Conservation (phyloP, 2,113 vertebrate species). For the Bubo blakistoni region DNA sequence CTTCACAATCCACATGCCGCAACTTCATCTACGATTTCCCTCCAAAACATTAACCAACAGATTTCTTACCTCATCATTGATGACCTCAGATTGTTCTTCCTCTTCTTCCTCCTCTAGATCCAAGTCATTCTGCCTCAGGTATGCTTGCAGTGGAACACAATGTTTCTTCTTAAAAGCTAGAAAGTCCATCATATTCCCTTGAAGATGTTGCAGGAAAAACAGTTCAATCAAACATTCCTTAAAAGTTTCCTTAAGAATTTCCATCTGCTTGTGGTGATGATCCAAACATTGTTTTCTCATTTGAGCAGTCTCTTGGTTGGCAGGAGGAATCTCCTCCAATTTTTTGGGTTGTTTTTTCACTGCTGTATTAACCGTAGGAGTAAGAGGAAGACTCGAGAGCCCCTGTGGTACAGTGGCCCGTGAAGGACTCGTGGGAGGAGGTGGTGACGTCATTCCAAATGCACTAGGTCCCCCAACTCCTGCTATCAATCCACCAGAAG, state of each 20-base stretch:
- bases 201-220: slow-evolving; percentile 96
- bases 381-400: slow-evolving; percentile 79
- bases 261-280: slow-evolving; percentile 89
- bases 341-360: slow-evolving; percentile 87
- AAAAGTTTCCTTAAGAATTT: slow-evolving; percentile 86
- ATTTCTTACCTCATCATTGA: slow-evolving; percentile 91
- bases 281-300: slow-evolving; percentile 93
- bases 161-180: slow-evolving; percentile 95
- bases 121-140: slow-evolving; percentile 92
- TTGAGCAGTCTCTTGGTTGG: slow-evolving; percentile 88
- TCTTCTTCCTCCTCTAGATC: slow-evolving; percentile 96
- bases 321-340: slow-evolving; percentile 91
- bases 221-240: slow-evolving; percentile 93
- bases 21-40: not conserved
- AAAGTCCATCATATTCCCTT: slow-evolving; percentile 99
- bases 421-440: slow-evolving; percentile 89
- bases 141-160: slow-evolving; percentile 88
- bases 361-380: slow-evolving; percentile 64
- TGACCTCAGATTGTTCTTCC: slow-evolving; percentile 93
- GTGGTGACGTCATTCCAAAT: slow-evolving; percentile 83
- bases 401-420: slow-evolving; percentile 79
- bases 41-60: not conserved
- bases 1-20: not conserved
- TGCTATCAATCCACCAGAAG: slow-evolving; percentile 75
- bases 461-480: slow-evolving; percentile 77